Conservation (phyloP, 2,888 invertebrate species). For the Xylocampa areola region DNA sequence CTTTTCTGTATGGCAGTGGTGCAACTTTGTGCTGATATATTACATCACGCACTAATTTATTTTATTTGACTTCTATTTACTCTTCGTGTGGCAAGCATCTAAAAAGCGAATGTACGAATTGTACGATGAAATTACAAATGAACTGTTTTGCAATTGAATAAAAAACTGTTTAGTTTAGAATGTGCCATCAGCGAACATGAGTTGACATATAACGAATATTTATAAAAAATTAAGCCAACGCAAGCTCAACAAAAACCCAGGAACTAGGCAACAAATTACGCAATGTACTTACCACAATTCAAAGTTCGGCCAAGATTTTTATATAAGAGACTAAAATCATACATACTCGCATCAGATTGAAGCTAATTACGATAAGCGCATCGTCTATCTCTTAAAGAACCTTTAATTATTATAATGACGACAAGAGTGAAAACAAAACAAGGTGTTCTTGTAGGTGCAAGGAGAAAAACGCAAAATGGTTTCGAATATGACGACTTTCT, state of each 20-base stretch:
- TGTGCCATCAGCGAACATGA: neutral
- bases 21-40: too few species aligned
- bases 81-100: too few species aligned
- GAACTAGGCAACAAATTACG: constrained; percentile 14
- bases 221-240: constrained; percentile 11
- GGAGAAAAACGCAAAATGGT: constrained; percentile 70
- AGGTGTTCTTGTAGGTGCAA: constrained; percentile 28
- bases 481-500: constrained; percentile 81
- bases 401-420: constrained; percentile 20
- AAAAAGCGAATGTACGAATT: too few species aligned
- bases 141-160: neutral
- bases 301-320: constrained; percentile 23
- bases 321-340: constrained; percentile 21
- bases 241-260: constrained; percentile 27
- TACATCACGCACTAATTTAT: too few species aligned
- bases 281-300: neutral
- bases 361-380: constrained; percentile 15
- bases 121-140: too few species aligned
- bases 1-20: too few species aligned
- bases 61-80: too few species aligned
- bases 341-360: neutral
- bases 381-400: neutral
- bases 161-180: neutral
- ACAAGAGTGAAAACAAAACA: constrained; percentile 34
- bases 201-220: constrained; percentile 7